Base-by-base conservation (phyloP, 2,113 vertebrate genomes). In the Grus americana region DNA sequence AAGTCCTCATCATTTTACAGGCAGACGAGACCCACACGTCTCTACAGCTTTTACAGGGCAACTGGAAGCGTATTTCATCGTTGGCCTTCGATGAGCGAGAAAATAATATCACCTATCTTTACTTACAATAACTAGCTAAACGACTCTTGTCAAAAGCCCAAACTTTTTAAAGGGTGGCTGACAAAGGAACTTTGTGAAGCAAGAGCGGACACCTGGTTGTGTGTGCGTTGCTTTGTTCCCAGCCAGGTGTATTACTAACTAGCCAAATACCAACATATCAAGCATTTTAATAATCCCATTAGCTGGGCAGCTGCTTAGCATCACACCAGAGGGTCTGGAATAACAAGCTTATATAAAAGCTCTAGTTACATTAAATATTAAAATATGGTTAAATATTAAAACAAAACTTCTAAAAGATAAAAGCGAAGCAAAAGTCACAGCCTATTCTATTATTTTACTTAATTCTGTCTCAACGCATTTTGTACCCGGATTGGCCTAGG, bases 341-440 rank as follows among this genome's bases (percentile, higher is more conserved):
- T 67, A 96, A 91, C 80, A 75, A 92, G 86, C 61, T 85, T 78
- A n/a, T 24, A 5, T 1, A 86, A 90, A 93, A 82, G 63, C 54
- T 83, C 36, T 17, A 8, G 9, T 6, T 8, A 7, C 6, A 85
- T 88, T 90, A 95, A 96, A 95, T 95, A 95, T 97, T 97, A 89
- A 95, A 95, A 52, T 78, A 85, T 3, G 74, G 50, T 88, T 97
- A 94, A 97, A 98, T 96, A 97, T 97, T 97, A 93, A 98, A 96
- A 38, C 24, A 70, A 59, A 94, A 90, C 58, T 76, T 70, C 38
- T 63, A 6, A 8, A 91, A 94, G 73, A 95, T 88, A 87, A 95
- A 94, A 95, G 47, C 7, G 14, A 91, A 76, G 65, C 67, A 82
- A 21, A 86, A 96, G 78, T 74, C 57, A 74, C 36, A 94, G 54